A percentile compares a stretch with the other conserved stretches of the same genome.
phyloP scores from a whole-genome alignment of 2,113 vertebrate genomes.

The Dromaius novaehollandiae region DNA sequence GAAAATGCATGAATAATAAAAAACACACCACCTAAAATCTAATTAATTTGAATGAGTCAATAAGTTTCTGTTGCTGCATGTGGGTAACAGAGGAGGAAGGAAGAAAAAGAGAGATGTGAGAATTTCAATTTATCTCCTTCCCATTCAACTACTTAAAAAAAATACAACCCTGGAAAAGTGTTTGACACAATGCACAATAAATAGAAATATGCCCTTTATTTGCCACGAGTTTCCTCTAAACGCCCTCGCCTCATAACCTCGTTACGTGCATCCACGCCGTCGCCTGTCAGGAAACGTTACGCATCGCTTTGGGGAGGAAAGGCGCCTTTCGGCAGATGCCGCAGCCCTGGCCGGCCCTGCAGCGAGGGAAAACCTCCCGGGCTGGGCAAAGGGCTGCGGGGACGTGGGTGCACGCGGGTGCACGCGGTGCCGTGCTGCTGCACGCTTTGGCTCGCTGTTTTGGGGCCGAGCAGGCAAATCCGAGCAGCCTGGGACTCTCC shows the following conservation, averaged over 20 bases:
- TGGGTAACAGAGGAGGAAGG: background rate
- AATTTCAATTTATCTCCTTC: background rate
- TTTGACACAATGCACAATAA: background rate
- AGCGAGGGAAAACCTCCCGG: slow-evolving; percentile 1
- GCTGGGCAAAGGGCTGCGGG: background rate
- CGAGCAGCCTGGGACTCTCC: too few species aligned
- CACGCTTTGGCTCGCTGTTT: too few species aligned
- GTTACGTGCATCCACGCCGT: background rate
- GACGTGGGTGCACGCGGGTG: background rate
- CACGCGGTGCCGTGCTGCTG: background rate
- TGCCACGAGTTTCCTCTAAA: background rate
- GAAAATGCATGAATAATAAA: background rate
- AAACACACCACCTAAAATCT: background rate
- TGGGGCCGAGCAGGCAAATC: too few species aligned
- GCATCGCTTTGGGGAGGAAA: background rate
- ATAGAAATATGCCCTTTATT: slow-evolving; percentile 1
- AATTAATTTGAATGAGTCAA: background rate
- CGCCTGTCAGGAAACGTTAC: background rate
- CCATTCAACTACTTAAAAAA: background rate
- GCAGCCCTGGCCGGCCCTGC: slow-evolving; percentile 31
- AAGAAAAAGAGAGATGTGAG: background rate
- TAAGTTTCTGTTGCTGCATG: slow-evolving; percentile 5
- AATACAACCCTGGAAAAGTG: background rate
- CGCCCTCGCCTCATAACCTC: background rate
- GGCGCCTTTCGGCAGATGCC: slow-evolving; percentile 7